Base-by-base conservation (phyloP, 2,888 invertebrate genomes). In the Calameuta pallipes region DNA sequence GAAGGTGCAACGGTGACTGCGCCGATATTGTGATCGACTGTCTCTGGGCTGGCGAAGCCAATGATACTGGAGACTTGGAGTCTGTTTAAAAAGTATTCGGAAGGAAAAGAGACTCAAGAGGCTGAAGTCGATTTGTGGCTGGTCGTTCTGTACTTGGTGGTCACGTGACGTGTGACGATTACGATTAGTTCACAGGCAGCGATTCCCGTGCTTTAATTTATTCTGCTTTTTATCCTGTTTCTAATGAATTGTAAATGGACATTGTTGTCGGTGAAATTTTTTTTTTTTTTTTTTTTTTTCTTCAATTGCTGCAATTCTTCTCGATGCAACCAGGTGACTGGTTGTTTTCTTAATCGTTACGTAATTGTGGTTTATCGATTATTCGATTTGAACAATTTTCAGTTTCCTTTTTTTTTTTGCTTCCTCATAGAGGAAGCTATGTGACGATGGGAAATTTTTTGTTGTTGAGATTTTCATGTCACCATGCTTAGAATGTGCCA, bases 1-100 rank as follows among this genome's bases (percentile, higher is more conserved):
- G 81, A 81, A 75, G 84, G 82, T 69, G 79, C 81, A 80, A 76
- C 75, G 78, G 73, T 79, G 79, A 85, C 85, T 85, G 84, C 74
- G 77, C 71, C 78, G 75, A 79, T 11, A 4, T 76, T 79, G 82
- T 79, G 80, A 81, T 75, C 76, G 75, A 68, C 75, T 76, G 74
- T 78, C 75, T 56, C 23, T 56, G 56, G 56, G 0, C 56, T 56
- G 0, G 23, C 9, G 56, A 9, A 56, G 23, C 23, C 23, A 56
- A 9, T 15, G 56, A 56, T 23, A 2, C 56, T 56, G 56, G 23
- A 9, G 56, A 56, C 23, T 56, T 23, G 23, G 15, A 23, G 23
- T 56, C 56, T 23, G 56, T 23, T 23, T 56, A 2, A 23, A 2
- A 6, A n/a, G 41, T 15, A 56, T 56, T 56, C 23, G 23, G 23